Evolutionary conservation across 2,888 invertebrate genomes (phyloP), one percentile per base, ranked within the genome.

Genomic region (Fragum whitleyi): DNA sequence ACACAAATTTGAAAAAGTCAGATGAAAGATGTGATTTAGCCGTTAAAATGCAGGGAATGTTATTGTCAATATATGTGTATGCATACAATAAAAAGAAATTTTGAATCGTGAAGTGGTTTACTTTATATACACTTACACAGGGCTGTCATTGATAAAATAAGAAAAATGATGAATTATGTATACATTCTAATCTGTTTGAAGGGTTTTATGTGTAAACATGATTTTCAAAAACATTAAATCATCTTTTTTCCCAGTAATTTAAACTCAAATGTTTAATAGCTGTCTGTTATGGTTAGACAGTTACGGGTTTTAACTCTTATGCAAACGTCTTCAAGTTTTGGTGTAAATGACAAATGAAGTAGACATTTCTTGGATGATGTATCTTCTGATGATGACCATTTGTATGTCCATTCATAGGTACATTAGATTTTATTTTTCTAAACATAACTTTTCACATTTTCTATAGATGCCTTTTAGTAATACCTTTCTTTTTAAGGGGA

Each of bases 141-240:
- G 5, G 32, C 36, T 62, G 62, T 36, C 62, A 62, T 7, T 16
- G 36, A 32, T 23, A 32, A 62, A 47, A 62, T 32, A 36, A 62
- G 62, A 32, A 36, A 62, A 57, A 57, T 57, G 57, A 57, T 57
- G 26, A 28, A 57, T 26, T 14, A 62, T 62, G 21, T 62, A 62
- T 62, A 62, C 32, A 32, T 32, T n/a, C 16, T 62, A 62, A 62
- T 62, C 62, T 62, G 28, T 32, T 36, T 36, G 11, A 32, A 62
- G 36, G n/a, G 62, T 62, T 62, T 62, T 36, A 16, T 32, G 19
- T n/a, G 62, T 62, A 57, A 57, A 57, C 57, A 57, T 47, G 47
- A 47, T 47, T 57, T 26, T 57, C 16, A 26, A 57, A 57, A 57
- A 57, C 57, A 57, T 57, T 57, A 47, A 47, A 14, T n/a, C 47